phyloP scores from a whole-genome alignment of 2,888 invertebrate species.

The Caenorhabditis sulstoni region DNA sequence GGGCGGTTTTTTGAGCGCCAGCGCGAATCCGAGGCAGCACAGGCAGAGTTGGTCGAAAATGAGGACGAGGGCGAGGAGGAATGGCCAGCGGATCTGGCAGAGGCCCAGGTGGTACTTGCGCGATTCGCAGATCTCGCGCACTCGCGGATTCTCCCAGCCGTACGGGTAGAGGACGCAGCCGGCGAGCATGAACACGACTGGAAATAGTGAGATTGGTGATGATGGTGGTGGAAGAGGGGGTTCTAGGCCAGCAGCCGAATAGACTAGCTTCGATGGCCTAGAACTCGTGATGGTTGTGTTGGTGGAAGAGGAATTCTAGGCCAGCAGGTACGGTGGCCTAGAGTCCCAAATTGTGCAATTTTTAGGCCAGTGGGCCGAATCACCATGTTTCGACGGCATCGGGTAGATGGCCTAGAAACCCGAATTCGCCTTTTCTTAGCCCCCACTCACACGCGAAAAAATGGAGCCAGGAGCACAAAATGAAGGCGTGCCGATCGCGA shows the following conservation, averaged over 20 bases:
- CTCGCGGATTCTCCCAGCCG: slow-evolving; percentile 81
- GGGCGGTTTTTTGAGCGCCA: slow-evolving; percentile 79
- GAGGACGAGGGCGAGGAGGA: slow-evolving; percentile 81
- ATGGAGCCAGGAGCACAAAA: slow-evolving; percentile 95
- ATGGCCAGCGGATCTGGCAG: slow-evolving; percentile 82
- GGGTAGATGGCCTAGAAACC: no score
- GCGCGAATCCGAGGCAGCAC: slow-evolving; percentile 81
- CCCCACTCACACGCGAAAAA: slow-evolving; percentile 95
- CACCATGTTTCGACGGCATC: no score
- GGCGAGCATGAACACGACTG: slow-evolving; percentile 81
- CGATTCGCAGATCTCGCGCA: slow-evolving; percentile 81
- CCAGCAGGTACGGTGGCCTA: not conserved
- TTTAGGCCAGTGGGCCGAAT: no score
- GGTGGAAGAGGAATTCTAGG: no score
- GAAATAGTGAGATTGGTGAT: slow-evolving; percentile 43
- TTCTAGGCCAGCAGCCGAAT: slow-evolving; percentile 7
- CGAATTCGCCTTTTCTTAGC: no score
- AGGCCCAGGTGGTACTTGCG: slow-evolving; percentile 79
- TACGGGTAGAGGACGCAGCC: slow-evolving; percentile 82
- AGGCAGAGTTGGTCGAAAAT: slow-evolving; percentile 82
- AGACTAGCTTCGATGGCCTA: no score
- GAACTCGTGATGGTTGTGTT: no score
- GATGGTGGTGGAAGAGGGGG: no score
- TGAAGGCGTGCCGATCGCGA: slow-evolving; percentile 85
- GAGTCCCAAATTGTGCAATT: no score